Percentiles rank a stretch among this genome's conserved stretches.
Evolutionary conservation across 2,888 invertebrate species (phyloP).

Genomic region (Aleiodes alternator): DNA sequence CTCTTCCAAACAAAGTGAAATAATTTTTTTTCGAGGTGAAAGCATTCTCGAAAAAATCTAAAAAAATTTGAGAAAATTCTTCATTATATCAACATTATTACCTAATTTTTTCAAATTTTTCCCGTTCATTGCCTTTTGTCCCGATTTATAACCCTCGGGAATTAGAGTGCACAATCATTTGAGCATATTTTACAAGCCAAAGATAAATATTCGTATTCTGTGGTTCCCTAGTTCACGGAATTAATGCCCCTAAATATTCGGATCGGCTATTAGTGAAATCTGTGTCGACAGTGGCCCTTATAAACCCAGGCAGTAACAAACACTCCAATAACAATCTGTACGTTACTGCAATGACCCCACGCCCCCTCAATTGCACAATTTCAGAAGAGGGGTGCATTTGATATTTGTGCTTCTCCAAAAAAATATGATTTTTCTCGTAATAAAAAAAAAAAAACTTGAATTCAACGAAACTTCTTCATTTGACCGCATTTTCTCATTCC

Average conservation of each 20-base stretch:
- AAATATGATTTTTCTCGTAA: too few relatives aligned
- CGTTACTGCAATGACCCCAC: neutral
- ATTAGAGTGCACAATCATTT: neutral
- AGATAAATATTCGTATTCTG: neutral
- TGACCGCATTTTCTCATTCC: too few relatives aligned
- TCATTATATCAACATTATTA: too few relatives aligned
- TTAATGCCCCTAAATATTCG: slow-evolving; percentile 1
- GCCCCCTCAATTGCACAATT: neutral
- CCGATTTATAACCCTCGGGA: too few relatives aligned
- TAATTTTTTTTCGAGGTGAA: too few relatives aligned
- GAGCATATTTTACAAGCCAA: neutral
- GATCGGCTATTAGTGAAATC: slow-evolving; percentile 15
- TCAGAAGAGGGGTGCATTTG: too few relatives aligned
- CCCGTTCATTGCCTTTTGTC: too few relatives aligned
- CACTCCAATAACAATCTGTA: neutral
- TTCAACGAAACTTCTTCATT: too few relatives aligned
- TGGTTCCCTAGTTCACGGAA: neutral
- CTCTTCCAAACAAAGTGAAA: too few relatives aligned
- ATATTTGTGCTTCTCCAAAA: too few relatives aligned
- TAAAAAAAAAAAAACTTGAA: too few relatives aligned
- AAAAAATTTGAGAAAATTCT: too few relatives aligned
- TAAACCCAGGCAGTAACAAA: neutral
- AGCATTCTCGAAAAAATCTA: neutral
- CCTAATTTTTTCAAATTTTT: neutral
- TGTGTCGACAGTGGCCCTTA: slow-evolving; percentile 7